These are phyloP conservation scores for Celastrina argiolus DNA, from an alignment of 2,888 invertebrate genomes.

Conservation along the genomic window DNA sequence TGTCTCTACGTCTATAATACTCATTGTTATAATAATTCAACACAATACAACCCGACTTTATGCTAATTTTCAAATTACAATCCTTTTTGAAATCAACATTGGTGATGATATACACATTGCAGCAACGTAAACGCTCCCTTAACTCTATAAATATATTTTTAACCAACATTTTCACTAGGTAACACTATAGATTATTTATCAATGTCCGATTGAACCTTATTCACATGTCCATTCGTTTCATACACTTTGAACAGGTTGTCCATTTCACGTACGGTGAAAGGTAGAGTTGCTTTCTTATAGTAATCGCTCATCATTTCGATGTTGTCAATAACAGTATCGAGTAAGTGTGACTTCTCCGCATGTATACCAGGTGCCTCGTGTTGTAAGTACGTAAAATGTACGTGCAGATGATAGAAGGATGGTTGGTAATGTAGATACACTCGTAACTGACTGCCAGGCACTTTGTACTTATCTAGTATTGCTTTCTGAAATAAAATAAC, in stretches of 20 bases:
- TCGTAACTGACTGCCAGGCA: conserved; percentile 84
- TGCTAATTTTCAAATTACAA: conserved; percentile 67
- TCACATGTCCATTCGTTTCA: conserved; percentile 75
- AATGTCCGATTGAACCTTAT: conserved; percentile 58
- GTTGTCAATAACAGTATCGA: conserved; percentile 93
- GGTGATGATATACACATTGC: conserved; percentile 77
- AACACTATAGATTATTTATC: conserved; percentile 47
- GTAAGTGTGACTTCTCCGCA: conserved; percentile 91
- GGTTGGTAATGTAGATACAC: conserved; percentile 97
- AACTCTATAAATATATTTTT: conserved; percentile 78
- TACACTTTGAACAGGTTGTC: conserved; percentile 84
- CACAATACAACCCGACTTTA: conserved; percentile 65
- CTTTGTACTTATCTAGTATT: conserved; percentile 86
- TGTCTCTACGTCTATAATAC: conserved; percentile 53
- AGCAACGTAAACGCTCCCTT: conserved; percentile 77
- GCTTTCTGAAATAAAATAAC: conserved; percentile 76
- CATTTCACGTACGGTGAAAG: conserved; percentile 87
- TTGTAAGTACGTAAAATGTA: conserved; percentile 91
- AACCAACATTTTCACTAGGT: conserved; percentile 60
- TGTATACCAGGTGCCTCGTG: conserved; percentile 90
- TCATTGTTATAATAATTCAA: conserved; percentile 61
- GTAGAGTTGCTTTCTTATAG: conserved; percentile 88
- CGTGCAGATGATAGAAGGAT: conserved; percentile 96
- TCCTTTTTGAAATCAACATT: conserved; percentile 61
- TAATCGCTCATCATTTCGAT: conserved; percentile 89